These are phyloP conservation scores for Danio aesculapii DNA, from an alignment of 2,797 vertebrate genomes.

Conservation along the genomic window DNA sequence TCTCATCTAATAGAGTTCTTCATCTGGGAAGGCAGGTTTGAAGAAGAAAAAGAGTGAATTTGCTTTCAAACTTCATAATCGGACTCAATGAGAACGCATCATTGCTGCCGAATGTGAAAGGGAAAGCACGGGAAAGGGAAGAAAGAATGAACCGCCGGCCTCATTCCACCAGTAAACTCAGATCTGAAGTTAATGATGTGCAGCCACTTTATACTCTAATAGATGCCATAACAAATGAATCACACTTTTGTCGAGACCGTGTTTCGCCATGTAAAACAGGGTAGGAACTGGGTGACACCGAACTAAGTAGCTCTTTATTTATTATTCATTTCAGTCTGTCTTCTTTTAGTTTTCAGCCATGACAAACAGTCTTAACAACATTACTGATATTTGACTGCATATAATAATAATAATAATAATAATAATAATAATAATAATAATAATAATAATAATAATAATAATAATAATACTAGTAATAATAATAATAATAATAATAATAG, in stretches of 20 bases:
- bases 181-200: slow-evolving; percentile 70
- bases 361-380: no score
- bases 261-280: slow-evolving; percentile 62
- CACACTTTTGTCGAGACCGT: slow-evolving; percentile 56
- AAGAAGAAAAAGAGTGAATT: slow-evolving; percentile 34
- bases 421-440: no score
- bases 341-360: no score
- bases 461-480: no score
- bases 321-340: background rate
- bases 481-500: no score
- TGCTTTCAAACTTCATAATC: slow-evolving; percentile 53
- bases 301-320: background rate
- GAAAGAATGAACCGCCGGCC: slow-evolving; percentile 44
- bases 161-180: slow-evolving; percentile 65
- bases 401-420: no score
- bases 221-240: slow-evolving; percentile 62
- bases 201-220: slow-evolving; percentile 61
- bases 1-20: slow-evolving; percentile 54
- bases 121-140: slow-evolving; percentile 12
- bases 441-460: no score
- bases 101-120: slow-evolving; percentile 20
- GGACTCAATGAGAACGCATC: slow-evolving; percentile 32
- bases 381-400: no score
- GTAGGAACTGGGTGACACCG: slow-evolving; percentile 40
- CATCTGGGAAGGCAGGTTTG: slow-evolving; percentile 39